Percentiles rank a stretch among this genome's conserved stretches.
These are phyloP conservation scores for Dynastes tityus DNA, from an alignment of 2,888 invertebrate species.

Conservation along the genomic window DNA sequence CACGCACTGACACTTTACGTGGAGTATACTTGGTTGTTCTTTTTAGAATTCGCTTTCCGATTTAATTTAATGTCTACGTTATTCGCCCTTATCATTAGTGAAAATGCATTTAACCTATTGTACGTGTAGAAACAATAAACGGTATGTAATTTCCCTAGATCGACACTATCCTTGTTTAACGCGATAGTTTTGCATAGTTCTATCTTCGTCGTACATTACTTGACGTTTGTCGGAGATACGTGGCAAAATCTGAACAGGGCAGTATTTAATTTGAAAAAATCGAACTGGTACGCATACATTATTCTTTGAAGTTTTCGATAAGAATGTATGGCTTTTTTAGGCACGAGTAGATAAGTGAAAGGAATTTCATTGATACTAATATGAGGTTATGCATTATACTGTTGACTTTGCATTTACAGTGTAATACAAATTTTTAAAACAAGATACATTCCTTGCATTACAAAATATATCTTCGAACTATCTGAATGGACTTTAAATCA, in stretches of 20 bases:
- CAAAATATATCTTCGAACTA: too few species aligned
- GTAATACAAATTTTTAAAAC: too few species aligned
- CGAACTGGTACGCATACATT: constrained; percentile 39
- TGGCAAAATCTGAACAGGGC: constrained; percentile 34
- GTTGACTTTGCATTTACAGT: too few species aligned
- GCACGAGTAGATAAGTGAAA: constrained; percentile 26
- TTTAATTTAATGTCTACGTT: constrained; percentile 7
- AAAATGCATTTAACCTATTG: constrained; percentile 23
- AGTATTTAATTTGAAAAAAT: constrained; percentile 35
- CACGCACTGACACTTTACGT: constrained; percentile 24
- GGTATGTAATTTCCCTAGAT: constrained; percentile 8
- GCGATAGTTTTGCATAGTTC: neutral
- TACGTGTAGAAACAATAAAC: constrained; percentile 24
- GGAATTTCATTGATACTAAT: constrained; percentile 1
- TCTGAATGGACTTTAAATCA: too few species aligned
- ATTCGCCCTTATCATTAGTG: neutral
- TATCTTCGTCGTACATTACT: neutral
- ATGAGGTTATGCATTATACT: too few species aligned
- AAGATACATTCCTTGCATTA: too few species aligned
- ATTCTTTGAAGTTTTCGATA: neutral
- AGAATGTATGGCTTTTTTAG: neutral
- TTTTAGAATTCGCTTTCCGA: neutral
- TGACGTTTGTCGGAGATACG: constrained; percentile 45
- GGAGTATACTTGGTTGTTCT: constrained; percentile 10
- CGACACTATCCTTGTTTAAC: neutral